These are phyloP conservation scores for Nymphalis io DNA, from an alignment of 1,140 invertebrate species.

Conservation along the genomic window DNA sequence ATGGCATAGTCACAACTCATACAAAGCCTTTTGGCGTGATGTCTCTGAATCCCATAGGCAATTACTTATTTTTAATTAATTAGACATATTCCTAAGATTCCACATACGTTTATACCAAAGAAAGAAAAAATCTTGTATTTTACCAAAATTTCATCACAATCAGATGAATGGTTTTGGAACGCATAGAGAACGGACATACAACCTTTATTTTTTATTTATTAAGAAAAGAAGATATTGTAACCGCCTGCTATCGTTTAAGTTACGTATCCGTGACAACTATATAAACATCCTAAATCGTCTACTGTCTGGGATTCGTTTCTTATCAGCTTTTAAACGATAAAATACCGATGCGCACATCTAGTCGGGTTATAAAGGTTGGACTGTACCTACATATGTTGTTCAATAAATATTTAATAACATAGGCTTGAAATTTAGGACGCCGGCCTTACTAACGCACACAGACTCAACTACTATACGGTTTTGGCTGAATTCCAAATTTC, in stretches of 20 bases:
- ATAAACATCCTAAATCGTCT: slow-evolving; percentile 22
- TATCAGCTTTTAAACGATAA: slow-evolving; percentile 23
- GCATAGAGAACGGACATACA: too few species aligned
- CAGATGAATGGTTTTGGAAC: too few species aligned
- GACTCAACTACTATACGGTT: slow-evolving; percentile 49
- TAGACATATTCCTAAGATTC: too few species aligned
- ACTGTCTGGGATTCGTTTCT: slow-evolving; percentile 12
- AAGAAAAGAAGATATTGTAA: slow-evolving; percentile 14
- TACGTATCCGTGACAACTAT: slow-evolving; percentile 13
- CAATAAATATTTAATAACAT: slow-evolving; percentile 59
- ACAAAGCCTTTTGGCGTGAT: too few species aligned
- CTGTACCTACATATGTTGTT: slow-evolving; percentile 36
- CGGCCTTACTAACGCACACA: slow-evolving; percentile 52
- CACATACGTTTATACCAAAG: too few species aligned
- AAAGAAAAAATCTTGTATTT: too few species aligned
- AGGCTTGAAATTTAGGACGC: slow-evolving; percentile 58
- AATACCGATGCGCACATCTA: neutral
- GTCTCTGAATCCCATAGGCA: too few species aligned
- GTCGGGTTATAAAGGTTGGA: slow-evolving; percentile 5
- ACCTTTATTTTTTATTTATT: too few species aligned
- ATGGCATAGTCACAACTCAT: too few species aligned
- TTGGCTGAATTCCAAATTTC: slow-evolving; percentile 68
- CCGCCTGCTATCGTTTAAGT: neutral
- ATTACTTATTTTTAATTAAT: too few species aligned
- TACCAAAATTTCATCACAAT: too few species aligned